Conservation (phyloP, 37 sponge, comb jelly and placozoan species). For the Beroe forskalii region DNA sequence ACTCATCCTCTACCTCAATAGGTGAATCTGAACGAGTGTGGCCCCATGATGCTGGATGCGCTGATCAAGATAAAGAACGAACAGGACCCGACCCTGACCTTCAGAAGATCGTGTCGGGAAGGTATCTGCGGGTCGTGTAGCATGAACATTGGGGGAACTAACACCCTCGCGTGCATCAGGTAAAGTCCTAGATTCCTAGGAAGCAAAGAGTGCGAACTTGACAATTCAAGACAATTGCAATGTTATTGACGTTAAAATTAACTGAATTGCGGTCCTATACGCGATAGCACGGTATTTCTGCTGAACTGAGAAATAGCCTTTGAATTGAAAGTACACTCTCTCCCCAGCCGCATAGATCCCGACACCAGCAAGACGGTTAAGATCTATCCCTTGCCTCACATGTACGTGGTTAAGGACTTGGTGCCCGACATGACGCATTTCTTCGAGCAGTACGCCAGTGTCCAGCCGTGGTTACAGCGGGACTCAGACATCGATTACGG, state of each 20-base stretch:
- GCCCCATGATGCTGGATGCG: constrained; percentile 97
- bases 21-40: constrained; percentile 72
- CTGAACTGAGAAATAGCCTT: too few relatives aligned
- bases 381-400: constrained; percentile 95
- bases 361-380: constrained; percentile 67
- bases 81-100: constrained; percentile 95
- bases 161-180: constrained; percentile 94
- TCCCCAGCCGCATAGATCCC: constrained; percentile 62
- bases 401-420: constrained; percentile 96
- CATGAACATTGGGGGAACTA: constrained; percentile 92
- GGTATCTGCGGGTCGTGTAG: constrained; percentile 97
- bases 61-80: constrained; percentile 98
- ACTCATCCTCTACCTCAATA: too few relatives aligned
- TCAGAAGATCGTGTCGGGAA: constrained; percentile 91
- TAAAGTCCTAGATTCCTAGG: too few relatives aligned
- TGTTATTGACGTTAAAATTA: too few relatives aligned
- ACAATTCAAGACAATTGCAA: too few relatives aligned
- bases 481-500: constrained; percentile 69
- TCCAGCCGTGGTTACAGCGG: constrained; percentile 86
- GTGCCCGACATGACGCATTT: constrained; percentile 89
- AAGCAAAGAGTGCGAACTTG: too few relatives aligned
- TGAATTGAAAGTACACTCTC: too few relatives aligned
- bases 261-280: too few relatives aligned
- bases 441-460: constrained; percentile 88
- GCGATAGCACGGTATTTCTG: too few relatives aligned